These are phyloP conservation scores for Setophaga coronata DNA, from an alignment of 2,113 vertebrate species.

Conservation along the genomic window DNA sequence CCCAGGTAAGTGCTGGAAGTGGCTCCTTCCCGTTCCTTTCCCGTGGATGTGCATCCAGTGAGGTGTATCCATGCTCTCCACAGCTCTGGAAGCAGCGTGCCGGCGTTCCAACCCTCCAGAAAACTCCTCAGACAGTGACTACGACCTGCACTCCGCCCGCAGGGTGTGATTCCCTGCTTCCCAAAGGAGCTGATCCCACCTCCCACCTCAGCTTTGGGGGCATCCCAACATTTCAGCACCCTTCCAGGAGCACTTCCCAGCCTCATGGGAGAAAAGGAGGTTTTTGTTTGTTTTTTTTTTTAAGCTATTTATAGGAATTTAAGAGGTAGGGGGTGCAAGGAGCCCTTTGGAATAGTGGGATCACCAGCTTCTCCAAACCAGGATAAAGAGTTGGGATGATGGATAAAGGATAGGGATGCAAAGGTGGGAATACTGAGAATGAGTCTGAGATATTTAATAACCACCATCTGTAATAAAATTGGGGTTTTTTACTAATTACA, in stretches of 20 bases:
- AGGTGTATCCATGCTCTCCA: background rate
- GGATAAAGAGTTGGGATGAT: background rate
- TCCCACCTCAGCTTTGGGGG: background rate
- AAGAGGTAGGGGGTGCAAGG: background rate
- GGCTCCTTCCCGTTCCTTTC: background rate
- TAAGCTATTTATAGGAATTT: background rate
- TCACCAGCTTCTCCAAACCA: background rate
- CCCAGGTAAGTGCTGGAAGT: constrained; percentile 13
- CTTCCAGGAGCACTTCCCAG: background rate
- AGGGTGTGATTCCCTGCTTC: constrained; percentile 27
- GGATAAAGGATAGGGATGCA: background rate
- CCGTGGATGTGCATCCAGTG: accelerated
- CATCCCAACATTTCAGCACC: background rate
- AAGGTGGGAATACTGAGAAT: background rate
- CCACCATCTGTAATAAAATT: background rate
- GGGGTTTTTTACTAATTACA: background rate
- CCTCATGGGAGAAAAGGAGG: background rate
- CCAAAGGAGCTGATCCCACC: background rate
- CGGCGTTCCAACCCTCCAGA: constrained; percentile 38
- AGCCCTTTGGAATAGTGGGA: background rate
- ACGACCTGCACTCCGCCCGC: constrained; percentile 57
- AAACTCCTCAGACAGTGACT: constrained; percentile 77
- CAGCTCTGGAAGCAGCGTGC: constrained; percentile 65
- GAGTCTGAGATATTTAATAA: background rate
- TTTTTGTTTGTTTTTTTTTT: accelerated